Evolutionary conservation across 2,113 vertebrate genomes (phyloP).

Genomic region (Blennius ocellaris): DNA sequence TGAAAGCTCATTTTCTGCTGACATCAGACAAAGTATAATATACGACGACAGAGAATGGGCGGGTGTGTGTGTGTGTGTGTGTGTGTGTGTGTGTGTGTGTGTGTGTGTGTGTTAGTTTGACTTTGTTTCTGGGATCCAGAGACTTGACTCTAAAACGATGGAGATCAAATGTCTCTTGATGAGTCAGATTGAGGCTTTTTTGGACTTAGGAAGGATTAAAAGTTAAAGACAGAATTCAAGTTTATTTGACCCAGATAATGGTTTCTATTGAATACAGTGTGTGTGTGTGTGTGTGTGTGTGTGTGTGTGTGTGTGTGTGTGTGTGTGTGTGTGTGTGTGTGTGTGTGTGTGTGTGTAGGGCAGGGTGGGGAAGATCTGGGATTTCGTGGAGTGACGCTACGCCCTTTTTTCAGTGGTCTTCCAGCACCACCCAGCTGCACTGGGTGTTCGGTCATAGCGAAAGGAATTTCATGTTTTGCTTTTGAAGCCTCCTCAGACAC

Average conservation of each 20-base stretch:
- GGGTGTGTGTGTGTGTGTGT: conserved; percentile 25
- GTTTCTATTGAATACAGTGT: neutral
- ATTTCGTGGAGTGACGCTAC: conserved; percentile 52
- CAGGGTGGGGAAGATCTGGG: conserved; percentile 63
- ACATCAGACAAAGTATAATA: conserved; percentile 37
- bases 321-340: conserved; percentile 6
- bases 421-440: conserved; percentile 66
- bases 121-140: neutral
- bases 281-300: conserved; percentile 9
- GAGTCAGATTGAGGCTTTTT: too few species aligned
- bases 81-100: too few species aligned
- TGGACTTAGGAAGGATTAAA: too few species aligned
- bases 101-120: too few species aligned
- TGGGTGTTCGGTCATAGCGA: conserved; percentile 34
- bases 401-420: conserved; percentile 60
- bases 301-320: conserved; percentile 21
- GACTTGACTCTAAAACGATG: too few species aligned
- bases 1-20: conserved; percentile 39
- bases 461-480: conserved; percentile 59
- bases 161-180: too few species aligned
- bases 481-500: conserved; percentile 17
- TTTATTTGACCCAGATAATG: too few species aligned
- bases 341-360: conserved; percentile 23
- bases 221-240: too few species aligned
- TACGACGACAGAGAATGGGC: conserved; percentile 39